Conservation (phyloP, 1,140 invertebrate genomes). For the Holcopasites calliopsidis region DNA sequence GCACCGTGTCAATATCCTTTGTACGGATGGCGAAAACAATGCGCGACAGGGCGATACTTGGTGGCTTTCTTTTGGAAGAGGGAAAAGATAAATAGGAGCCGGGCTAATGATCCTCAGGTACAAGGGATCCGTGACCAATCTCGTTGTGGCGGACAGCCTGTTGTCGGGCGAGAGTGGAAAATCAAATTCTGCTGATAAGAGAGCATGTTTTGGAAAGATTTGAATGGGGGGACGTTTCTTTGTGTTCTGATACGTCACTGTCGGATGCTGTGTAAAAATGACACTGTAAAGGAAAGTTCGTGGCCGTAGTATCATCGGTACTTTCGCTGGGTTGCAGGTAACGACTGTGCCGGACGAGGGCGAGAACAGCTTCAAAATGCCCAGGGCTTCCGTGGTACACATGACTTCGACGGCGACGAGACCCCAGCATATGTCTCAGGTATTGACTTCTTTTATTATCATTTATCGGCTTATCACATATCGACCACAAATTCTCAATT, state of each 20-base stretch:
- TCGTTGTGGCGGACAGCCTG: not conserved
- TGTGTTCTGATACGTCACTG: not conserved
- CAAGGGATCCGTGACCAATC: slow-evolving; percentile 7
- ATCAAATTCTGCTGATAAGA: slow-evolving; percentile 21
- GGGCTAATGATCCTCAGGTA: slow-evolving; percentile 26
- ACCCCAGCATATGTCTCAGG: slow-evolving; percentile 78
- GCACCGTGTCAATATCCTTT: slow-evolving; percentile 3
- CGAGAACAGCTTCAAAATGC: slow-evolving; percentile 76
- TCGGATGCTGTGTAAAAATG: not conserved
- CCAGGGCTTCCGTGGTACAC: slow-evolving; percentile 76
- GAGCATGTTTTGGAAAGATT: slow-evolving; percentile 19
- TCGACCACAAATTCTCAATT: too few species aligned
- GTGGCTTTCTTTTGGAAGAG: not conserved
- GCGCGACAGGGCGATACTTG: not conserved
- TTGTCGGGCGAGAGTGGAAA: slow-evolving; percentile 3
- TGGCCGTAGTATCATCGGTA: not conserved
- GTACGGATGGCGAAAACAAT: slow-evolving; percentile 20
- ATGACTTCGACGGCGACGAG: slow-evolving; percentile 77
- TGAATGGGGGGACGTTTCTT: not conserved
- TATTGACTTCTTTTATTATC: slow-evolving; percentile 31
- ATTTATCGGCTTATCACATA: too few species aligned
- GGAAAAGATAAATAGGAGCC: not conserved
- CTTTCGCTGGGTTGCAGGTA: slow-evolving; percentile 70
- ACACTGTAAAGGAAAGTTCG: not conserved
- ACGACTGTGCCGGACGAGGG: slow-evolving; percentile 77